Evolutionary conservation across 1,140 invertebrate genomes (phyloP).

Genomic region (Saccostrea glomerata): DNA sequence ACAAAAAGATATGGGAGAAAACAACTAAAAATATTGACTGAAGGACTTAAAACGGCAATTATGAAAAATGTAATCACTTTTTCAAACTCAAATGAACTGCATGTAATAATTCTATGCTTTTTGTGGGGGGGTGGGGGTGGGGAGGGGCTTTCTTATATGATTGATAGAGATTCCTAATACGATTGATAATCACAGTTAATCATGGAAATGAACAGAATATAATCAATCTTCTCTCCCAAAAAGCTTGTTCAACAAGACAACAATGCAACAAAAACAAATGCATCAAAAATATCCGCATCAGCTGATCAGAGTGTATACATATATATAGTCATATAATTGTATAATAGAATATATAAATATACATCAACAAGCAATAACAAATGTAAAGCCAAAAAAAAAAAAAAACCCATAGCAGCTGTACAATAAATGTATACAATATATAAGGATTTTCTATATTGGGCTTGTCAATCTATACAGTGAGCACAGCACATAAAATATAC

Average conservation of each 20-base stretch:
- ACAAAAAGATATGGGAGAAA: too few relatives aligned
- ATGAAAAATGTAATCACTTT: too few relatives aligned
- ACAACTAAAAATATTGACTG: too few relatives aligned
- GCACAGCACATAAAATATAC: too few relatives aligned
- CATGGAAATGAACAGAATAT: neutral
- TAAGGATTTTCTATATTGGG: too few relatives aligned
- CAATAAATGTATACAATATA: too few relatives aligned
- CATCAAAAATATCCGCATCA: neutral
- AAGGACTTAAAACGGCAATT: too few relatives aligned
- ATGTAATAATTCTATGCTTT: too few relatives aligned
- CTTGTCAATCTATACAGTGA: too few relatives aligned
- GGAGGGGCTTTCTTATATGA: too few relatives aligned
- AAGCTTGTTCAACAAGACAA: neutral
- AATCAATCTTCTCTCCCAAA: neutral
- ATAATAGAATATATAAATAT: conserved; percentile 8
- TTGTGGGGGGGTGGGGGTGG: too few relatives aligned
- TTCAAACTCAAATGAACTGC: too few relatives aligned
- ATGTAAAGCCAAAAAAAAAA: neutral
- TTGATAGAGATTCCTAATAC: neutral
- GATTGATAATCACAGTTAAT: neutral
- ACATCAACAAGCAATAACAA: conserved; percentile 8
- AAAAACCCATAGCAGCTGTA: neutral
- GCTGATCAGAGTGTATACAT: neutral
- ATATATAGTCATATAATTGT: conserved; percentile 8
- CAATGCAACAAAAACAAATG: neutral